These are phyloP conservation scores for Aphaenogaster ashmeadi DNA, from an alignment of 1,140 invertebrate species.

Conservation along the genomic window DNA sequence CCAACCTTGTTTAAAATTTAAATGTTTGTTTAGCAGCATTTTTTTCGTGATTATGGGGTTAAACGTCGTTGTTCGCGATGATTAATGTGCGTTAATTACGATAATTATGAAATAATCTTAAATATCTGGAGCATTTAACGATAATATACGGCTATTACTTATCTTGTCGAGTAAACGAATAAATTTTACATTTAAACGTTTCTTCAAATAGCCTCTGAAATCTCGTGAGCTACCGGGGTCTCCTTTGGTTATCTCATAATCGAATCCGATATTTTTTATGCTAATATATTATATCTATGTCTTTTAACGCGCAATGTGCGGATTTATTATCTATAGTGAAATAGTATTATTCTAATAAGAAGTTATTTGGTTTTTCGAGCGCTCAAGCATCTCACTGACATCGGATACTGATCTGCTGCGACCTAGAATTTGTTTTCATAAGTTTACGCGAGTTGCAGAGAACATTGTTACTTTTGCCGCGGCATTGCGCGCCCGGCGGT, in stretches of 20 bases:
- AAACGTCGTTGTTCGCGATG: background rate
- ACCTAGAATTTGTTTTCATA: conserved; percentile 23
- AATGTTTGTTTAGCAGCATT: background rate
- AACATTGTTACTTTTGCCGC: conserved; percentile 19
- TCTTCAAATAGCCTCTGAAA: background rate
- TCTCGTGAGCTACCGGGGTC: background rate
- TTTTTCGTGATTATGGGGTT: background rate
- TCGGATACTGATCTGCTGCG: background rate
- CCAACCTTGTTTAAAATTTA: background rate
- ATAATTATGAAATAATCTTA: background rate
- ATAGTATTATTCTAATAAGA: background rate
- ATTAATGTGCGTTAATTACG: background rate
- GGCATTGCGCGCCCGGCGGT: background rate
- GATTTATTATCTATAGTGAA: background rate
- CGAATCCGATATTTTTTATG: background rate
- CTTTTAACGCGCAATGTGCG: background rate
- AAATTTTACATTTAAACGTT: background rate
- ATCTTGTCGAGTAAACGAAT: background rate
- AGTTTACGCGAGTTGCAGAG: background rate
- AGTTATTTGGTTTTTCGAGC: background rate
- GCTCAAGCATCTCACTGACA: background rate
- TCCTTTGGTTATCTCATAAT: background rate
- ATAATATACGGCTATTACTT: background rate
- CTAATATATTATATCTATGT: background rate
- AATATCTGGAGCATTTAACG: background rate